phyloP scores from a whole-genome alignment of 2,797 vertebrate genomes.

The Fistularia commersonii region DNA sequence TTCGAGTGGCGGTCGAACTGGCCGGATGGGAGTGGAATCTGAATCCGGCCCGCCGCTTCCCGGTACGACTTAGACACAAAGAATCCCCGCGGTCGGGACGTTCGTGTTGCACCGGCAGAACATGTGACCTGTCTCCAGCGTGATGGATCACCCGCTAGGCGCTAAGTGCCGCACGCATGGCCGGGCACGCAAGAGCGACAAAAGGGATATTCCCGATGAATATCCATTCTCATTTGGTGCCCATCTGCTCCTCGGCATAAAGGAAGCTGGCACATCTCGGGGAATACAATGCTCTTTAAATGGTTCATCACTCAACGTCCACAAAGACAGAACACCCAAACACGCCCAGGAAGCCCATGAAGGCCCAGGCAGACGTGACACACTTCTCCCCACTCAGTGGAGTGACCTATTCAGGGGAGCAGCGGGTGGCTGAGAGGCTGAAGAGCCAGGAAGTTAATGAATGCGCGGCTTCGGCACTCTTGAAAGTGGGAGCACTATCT shows the following conservation, averaged over 20 bases:
- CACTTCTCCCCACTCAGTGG: slow-evolving; percentile 57
- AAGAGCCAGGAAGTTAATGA: slow-evolving; percentile 53
- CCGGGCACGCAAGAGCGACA: slow-evolving; percentile 61
- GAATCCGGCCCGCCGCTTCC: no score
- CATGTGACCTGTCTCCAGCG: slow-evolving; percentile 68
- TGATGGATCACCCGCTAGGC: slow-evolving; percentile 72
- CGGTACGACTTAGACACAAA: slow-evolving; percentile 33
- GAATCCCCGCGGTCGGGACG: slow-evolving; percentile 45
- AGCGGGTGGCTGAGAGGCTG: slow-evolving; percentile 54
- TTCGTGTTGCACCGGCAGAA: slow-evolving; percentile 60
- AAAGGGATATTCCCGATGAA: slow-evolving; percentile 63
- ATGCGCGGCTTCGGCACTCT: slow-evolving; percentile 52
- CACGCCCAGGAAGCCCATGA: slow-evolving; percentile 45
- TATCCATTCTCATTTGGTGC: slow-evolving; percentile 70
- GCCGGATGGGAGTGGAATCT: no score
- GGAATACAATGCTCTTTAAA: slow-evolving; percentile 59
- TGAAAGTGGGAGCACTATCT: slow-evolving; percentile 42
- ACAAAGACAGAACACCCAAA: slow-evolving; percentile 59
- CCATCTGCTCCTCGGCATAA: slow-evolving; percentile 65
- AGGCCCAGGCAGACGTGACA: slow-evolving; percentile 60
- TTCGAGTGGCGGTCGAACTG: no score
- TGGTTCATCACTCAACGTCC: slow-evolving; percentile 64
- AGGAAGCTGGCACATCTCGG: slow-evolving; percentile 52
- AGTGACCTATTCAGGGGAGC: slow-evolving; percentile 66
- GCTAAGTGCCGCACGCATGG: slow-evolving; percentile 44